phyloP scores from a whole-genome alignment of 2,797 vertebrate genomes.

The Pteronotus mesoamericanus region DNA sequence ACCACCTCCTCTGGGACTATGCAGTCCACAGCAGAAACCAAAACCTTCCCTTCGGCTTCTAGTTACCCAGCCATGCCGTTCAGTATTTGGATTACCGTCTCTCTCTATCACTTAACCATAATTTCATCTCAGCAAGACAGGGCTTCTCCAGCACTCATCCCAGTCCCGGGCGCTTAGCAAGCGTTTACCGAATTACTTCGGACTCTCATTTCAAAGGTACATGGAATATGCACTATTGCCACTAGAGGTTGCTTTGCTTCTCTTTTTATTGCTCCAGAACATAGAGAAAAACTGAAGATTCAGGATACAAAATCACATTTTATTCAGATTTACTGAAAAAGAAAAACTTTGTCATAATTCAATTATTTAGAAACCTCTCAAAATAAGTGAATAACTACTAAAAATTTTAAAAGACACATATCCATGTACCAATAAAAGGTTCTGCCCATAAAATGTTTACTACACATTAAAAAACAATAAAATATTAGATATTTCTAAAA shows the following conservation, averaged over 20 bases:
- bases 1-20: neutral
- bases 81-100: neutral
- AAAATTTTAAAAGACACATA: neutral
- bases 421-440: neutral
- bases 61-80: neutral
- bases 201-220: neutral
- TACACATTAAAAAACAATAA: slow-evolving; percentile 25
- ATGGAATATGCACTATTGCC: neutral
- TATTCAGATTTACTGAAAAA: slow-evolving; percentile 27
- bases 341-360: neutral
- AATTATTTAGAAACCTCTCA: slow-evolving; percentile 15
- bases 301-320: neutral
- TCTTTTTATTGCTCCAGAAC: neutral
- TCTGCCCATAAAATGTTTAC: neutral
- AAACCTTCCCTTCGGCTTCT: neutral
- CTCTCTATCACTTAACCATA: neutral
- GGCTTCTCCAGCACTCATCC: neutral
- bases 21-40: neutral
- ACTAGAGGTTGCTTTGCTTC: slow-evolving; percentile 44
- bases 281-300: neutral
- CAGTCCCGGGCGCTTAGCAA: neutral
- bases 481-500: slow-evolving; percentile 5
- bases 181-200: neutral
- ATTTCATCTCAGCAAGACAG: slow-evolving; percentile 15
- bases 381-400: slow-evolving; percentile 21